phyloP scores from a whole-genome alignment of 2,797 vertebrate species.

The Pteropus rufus region DNA sequence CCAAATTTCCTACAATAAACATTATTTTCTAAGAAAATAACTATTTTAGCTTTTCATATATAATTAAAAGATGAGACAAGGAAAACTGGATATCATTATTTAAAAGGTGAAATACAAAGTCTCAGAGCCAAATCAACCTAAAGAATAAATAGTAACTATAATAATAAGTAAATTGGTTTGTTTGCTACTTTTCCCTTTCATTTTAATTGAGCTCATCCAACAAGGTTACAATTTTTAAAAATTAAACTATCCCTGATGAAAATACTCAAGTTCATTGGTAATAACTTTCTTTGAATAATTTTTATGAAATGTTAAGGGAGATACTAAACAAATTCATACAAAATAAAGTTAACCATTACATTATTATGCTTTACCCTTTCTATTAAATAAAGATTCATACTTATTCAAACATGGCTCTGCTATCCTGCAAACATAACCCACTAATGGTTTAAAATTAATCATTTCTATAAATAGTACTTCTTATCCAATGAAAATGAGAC shows the following conservation, averaged over 20 bases:
- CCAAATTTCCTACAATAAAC: conserved; percentile 11
- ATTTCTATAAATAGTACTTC: not conserved
- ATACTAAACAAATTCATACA: conserved; percentile 19
- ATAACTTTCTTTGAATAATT: conserved; percentile 23
- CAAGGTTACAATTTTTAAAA: not conserved
- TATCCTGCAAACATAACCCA: not conserved
- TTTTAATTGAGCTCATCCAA: not conserved
- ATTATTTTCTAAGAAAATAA: conserved; percentile 20
- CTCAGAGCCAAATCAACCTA: not conserved
- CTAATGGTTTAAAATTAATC: conserved; percentile 8
- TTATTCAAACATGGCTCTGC: not conserved
- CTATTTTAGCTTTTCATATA: conserved; percentile 15
- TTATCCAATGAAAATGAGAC: conserved; percentile 7
- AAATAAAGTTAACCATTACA: conserved; percentile 32
- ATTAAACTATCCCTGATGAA: not conserved
- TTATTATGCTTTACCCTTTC: not conserved
- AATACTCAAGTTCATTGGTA: not conserved
- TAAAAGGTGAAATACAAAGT: not conserved
- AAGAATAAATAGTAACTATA: conserved; percentile 24
- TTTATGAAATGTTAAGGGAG: conserved; percentile 3
- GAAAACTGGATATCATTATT: not conserved
- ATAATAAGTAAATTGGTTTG: not conserved
- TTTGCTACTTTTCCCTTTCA: not conserved
- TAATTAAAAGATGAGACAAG: conserved; percentile 11
- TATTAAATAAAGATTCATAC: not conserved